phyloP scores from a whole-genome alignment of 1,140 invertebrate species.

The Aphaenogaster floridana region DNA sequence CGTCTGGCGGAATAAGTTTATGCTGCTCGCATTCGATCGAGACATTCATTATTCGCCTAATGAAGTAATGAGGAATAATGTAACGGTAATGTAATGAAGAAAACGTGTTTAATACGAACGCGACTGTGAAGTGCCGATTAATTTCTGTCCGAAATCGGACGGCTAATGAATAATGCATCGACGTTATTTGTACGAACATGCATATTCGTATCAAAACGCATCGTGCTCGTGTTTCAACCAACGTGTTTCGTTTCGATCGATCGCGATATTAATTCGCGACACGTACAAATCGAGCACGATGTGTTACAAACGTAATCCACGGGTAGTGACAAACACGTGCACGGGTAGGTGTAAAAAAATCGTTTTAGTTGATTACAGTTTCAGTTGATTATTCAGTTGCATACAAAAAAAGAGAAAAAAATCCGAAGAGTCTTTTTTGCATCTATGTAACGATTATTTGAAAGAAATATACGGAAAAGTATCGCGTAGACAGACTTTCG shows the following conservation, averaged over 20 bases:
- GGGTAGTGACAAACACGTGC: not conserved
- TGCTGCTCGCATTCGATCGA: not conserved
- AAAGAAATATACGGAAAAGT: not conserved
- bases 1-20: not conserved
- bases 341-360: not conserved
- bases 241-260: slow-evolving; percentile 1
- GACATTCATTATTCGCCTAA: slow-evolving; percentile 14
- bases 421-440: not conserved
- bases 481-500: not conserved
- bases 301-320: slow-evolving; percentile 11
- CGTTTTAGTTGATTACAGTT: not conserved
- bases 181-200: not conserved
- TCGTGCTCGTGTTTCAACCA: not conserved
- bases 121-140: not conserved
- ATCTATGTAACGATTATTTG: not conserved
- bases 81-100: slow-evolving; percentile 27
- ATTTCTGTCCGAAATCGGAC: not conserved
- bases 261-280: slow-evolving; percentile 46
- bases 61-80: not conserved
- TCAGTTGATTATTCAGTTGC: too few relatives aligned
- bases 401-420: not conserved
- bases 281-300: slow-evolving; percentile 25
- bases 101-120: not conserved
- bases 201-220: slow-evolving; percentile 4
- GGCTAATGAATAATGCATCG: slow-evolving; percentile 49